These are phyloP conservation scores for Condylostylus longicornis DNA, from an alignment of 1,140 invertebrate species.

Conservation along the genomic window DNA sequence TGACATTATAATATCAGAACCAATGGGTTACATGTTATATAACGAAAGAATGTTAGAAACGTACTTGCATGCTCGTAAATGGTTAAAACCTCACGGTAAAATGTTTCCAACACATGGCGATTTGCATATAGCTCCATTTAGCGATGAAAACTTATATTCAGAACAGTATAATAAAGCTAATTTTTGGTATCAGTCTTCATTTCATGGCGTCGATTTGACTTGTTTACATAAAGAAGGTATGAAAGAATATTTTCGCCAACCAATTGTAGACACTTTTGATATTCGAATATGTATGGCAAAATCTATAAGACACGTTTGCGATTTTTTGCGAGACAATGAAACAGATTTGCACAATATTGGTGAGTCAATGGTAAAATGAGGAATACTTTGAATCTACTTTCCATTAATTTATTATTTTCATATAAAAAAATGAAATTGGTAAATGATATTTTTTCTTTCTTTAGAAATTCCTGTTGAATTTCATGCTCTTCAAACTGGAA, in stretches of 20 bases:
- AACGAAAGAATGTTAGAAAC: constrained; percentile 99
- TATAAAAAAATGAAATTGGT: too few relatives aligned
- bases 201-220: constrained; percentile 94
- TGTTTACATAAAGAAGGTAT: constrained; percentile 79
- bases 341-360: constrained; percentile 87
- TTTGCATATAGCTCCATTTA: constrained; percentile 95
- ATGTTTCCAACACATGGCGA: constrained; percentile 97
- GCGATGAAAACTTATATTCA: constrained; percentile 93
- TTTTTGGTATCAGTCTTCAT: constrained; percentile 97
- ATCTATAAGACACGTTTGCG: constrained; percentile 85
- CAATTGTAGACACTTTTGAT: constrained; percentile 98
- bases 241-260: constrained; percentile 96
- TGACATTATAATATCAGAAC: constrained; percentile 96
- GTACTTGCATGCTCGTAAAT: constrained; percentile 96
- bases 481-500: constrained; percentile 80
- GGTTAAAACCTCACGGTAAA: constrained; percentile 77
- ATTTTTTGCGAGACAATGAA: constrained; percentile 87
- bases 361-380: too few relatives aligned
- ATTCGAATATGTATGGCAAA: constrained; percentile 94
- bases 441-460: constrained; percentile 2
- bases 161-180: constrained; percentile 98
- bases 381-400: too few relatives aligned
- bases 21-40: constrained; percentile 99
- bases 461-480: constrained; percentile 88
- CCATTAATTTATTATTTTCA: too few relatives aligned